Evolutionary conservation across 2,888 invertebrate genomes (phyloP).

Genomic region (Nudaria mundana): DNA sequence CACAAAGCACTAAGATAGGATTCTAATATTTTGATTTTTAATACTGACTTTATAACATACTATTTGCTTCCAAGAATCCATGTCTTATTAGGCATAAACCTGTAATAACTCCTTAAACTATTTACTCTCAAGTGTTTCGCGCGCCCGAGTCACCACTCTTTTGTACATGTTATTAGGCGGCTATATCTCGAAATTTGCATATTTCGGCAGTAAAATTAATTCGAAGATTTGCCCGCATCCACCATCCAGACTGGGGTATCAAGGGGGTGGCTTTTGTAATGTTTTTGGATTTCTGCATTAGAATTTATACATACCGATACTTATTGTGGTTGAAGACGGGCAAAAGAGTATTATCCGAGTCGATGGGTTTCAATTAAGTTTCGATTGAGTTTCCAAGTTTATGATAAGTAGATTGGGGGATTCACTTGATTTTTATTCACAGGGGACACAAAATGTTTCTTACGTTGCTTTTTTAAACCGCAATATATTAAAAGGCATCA

Average conservation of each 20-base stretch:
- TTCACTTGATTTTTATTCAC: constrained; percentile 26
- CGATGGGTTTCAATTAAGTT: constrained; percentile 45
- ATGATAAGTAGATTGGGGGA: constrained; percentile 49
- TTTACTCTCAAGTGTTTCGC: constrained; percentile 51
- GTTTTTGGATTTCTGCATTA: constrained; percentile 75
- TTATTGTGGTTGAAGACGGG: constrained; percentile 42
- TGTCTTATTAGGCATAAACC: constrained; percentile 15
- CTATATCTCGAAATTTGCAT: constrained; percentile 79
- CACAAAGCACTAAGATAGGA: too few relatives aligned
- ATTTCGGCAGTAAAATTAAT: constrained; percentile 82
- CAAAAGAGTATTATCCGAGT: constrained; percentile 25
- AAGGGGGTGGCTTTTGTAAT: constrained; percentile 49
- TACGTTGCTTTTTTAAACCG: background rate
- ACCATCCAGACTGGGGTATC: constrained; percentile 56
- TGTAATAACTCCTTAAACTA: constrained; percentile 3
- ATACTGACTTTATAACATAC: background rate
- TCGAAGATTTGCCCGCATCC: constrained; percentile 81
- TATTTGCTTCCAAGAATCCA: constrained; percentile 27
- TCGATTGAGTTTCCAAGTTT: constrained; percentile 46
- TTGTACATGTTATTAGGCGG: constrained; percentile 81
- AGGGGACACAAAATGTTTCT: background rate
- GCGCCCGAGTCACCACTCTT: constrained; percentile 77
- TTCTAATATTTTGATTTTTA: too few relatives aligned
- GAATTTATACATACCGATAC: constrained; percentile 59
- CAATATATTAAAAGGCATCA: too few relatives aligned